Conservation (phyloP, 2,888 invertebrate species). For the Pharmacophagus antenor region DNA sequence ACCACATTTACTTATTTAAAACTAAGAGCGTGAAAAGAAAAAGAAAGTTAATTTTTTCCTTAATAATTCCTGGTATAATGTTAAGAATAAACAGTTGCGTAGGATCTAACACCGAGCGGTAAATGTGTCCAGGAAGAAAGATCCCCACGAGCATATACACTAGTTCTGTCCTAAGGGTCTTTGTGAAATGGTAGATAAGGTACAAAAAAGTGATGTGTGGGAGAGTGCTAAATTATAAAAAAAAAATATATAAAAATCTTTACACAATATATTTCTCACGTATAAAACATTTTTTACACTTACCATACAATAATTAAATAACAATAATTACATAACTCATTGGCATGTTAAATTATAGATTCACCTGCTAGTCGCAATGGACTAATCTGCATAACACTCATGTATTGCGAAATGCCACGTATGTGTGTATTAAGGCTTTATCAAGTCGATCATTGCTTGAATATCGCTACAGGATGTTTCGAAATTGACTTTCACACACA, state of each 20-base stretch:
- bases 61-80: too few species aligned
- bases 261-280: neutral
- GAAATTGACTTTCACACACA: constrained; percentile 8
- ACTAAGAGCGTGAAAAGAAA: too few species aligned
- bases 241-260: neutral
- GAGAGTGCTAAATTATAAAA: neutral
- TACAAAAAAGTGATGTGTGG: too few species aligned
- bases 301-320: neutral
- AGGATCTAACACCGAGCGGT: too few species aligned
- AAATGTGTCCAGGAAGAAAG: too few species aligned
- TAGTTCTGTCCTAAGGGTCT: too few species aligned
- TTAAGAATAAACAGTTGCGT: too few species aligned
- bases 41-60: too few species aligned
- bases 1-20: too few species aligned
- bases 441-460: constrained; percentile 11
- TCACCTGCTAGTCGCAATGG: constrained; percentile 5
- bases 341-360: constrained; percentile 16
- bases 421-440: constrained; percentile 20
- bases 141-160: too few species aligned
- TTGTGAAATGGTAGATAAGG: too few species aligned
- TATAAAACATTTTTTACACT: constrained; percentile 3
- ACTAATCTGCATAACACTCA: constrained; percentile 23
- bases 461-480: constrained; percentile 4
- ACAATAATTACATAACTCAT: constrained; percentile 11
- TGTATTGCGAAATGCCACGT: constrained; percentile 16